phyloP scores from a whole-genome alignment of 2,797 vertebrate genomes.

The Buphagus erythrorhynchus region DNA sequence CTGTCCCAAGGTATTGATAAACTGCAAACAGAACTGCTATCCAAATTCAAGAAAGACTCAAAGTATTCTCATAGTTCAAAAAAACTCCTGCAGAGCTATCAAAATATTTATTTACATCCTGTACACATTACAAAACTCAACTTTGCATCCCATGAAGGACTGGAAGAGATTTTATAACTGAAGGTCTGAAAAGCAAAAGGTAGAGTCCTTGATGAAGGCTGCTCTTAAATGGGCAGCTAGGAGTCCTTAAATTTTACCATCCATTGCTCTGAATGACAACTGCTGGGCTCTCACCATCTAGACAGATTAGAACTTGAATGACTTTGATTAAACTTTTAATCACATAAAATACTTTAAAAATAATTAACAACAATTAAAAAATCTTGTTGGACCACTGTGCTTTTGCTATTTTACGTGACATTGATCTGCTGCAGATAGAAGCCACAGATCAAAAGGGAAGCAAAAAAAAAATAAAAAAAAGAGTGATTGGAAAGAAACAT shows the following conservation, averaged over 20 bases:
- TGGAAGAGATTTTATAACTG: neutral
- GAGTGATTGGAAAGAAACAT: neutral
- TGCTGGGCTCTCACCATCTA: neutral
- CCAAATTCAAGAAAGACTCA: neutral
- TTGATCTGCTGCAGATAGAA: neutral
- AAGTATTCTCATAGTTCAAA: neutral
- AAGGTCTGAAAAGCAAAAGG: neutral
- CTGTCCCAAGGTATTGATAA: neutral
- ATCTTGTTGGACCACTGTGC: neutral
- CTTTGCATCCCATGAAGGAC: neutral
- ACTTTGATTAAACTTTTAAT: neutral
- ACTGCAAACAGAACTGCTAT: neutral
- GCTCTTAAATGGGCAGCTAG: neutral
- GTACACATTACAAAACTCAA: neutral
- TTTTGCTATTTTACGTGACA: neutral
- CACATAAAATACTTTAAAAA: neutral
- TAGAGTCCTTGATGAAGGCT: neutral
- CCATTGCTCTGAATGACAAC: neutral
- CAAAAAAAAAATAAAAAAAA: neutral
- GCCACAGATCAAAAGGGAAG: neutral
- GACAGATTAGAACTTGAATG: neutral
- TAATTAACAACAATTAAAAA: neutral
- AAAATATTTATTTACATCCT: slow-evolving; percentile 41
- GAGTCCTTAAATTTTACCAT: neutral
- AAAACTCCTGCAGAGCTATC: neutral